Percentiles rank a stretch among this genome's conserved stretches.
These are phyloP conservation scores for Neria commutata DNA, from an alignment of 2,888 invertebrate genomes.

Conservation along the genomic window DNA sequence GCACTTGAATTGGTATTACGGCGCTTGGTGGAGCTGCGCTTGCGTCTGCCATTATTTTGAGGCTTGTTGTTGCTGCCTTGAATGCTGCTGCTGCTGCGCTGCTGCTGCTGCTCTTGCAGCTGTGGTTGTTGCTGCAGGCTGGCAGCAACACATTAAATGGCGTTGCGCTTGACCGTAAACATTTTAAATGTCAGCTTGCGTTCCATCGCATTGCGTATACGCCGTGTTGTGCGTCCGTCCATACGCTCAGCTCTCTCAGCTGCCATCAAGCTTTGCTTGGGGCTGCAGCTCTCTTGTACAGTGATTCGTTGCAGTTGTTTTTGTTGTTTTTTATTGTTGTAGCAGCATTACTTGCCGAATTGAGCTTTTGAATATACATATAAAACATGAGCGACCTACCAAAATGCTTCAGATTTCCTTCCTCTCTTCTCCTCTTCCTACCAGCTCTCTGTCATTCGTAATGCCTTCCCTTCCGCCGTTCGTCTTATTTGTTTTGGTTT, in stretches of 20 bases:
- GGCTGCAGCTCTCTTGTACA: constrained; percentile 26
- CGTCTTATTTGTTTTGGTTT: constrained; percentile 7
- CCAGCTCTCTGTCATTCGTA: too few relatives aligned
- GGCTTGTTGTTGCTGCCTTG: constrained; percentile 34
- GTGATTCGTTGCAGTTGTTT: constrained; percentile 12
- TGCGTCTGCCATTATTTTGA: constrained; percentile 17
- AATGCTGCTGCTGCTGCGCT: constrained; percentile 33
- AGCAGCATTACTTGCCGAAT: neutral
- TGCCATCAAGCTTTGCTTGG: constrained; percentile 15
- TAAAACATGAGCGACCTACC: too few relatives aligned
- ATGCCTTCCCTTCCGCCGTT: too few relatives aligned
- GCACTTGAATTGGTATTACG: too few relatives aligned
- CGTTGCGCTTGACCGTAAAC: constrained; percentile 53
- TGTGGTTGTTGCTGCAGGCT: neutral
- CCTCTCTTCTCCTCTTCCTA: too few relatives aligned
- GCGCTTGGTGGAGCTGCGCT: too few relatives aligned
- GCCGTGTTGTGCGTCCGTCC: constrained; percentile 39
- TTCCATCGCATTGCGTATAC: constrained; percentile 54
- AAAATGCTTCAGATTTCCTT: too few relatives aligned
- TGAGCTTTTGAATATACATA: too few relatives aligned
- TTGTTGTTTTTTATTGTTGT: neutral
- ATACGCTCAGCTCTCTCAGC: neutral
- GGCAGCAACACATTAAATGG: constrained; percentile 27
- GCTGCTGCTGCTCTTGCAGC: constrained; percentile 6
- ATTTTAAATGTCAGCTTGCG: constrained; percentile 54